Evolutionary conservation across 2,797 vertebrate genomes (phyloP), one percentile per base, ranked within the genome.

Genomic region (Hydrolagus colliei): DNA sequence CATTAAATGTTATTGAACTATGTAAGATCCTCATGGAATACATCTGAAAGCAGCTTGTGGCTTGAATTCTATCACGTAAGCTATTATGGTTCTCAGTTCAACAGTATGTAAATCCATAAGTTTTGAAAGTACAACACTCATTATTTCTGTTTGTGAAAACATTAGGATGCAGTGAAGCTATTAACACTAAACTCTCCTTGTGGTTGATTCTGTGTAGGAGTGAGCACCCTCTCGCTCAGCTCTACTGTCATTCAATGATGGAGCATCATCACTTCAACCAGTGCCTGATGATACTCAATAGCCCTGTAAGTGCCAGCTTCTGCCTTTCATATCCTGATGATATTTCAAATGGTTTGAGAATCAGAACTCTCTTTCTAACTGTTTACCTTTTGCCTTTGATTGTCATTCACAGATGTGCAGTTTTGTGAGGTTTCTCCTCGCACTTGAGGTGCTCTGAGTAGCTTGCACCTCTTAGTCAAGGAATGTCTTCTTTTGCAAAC

Each of bases 191-290:
- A 68, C 61, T 84, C 14, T 67, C 52, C 65, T 84, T 52, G 1
- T 84, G 32, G 11, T 71, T 84, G 65, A 20, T 68, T 12, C 27
- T 80, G 79, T 84, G 65, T 92, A 99, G 98, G 91, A 98, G 96
- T 0, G 97, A 98, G 63, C 97, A 99, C 88, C 98, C 98, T 0
- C 94, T 99, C 85, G 97, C 97, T 61, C 97, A 98, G 88, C 96
- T 99, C 13, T 99, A 99, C 89, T 97, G 97, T 90, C 98, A 99
- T 89, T 99, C 98, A 11, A 98, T 96, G 89, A 97, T 99, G 97
- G 98, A 99, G 88, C 97, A 99, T 87, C 98, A 99, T 88, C 98
- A 99, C 91, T 98, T 99, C 68, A 96, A 99, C 92, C 98, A 99
- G 92, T 99, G 98, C 91, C 95, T 99, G 90, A 99, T 99, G 98